These are phyloP conservation scores for Myiopsitta monachus DNA, from an alignment of 2,113 vertebrate genomes.

Conservation along the genomic window DNA sequence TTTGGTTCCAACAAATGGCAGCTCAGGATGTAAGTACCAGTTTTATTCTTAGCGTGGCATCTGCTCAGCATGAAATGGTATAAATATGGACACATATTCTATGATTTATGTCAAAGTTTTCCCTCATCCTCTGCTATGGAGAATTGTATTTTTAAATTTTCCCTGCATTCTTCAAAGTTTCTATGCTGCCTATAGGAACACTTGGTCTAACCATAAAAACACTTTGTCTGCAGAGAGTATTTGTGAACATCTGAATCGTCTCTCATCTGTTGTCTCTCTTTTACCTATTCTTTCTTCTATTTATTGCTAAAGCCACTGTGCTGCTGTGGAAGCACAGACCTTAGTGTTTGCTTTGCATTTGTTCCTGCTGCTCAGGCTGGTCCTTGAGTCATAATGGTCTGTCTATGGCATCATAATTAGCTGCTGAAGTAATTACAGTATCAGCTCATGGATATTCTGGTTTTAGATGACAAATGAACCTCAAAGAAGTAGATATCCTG, in stretches of 20 bases:
- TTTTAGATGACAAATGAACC: constrained; percentile 18
- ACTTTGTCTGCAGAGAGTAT: not conserved
- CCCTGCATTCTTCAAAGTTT: not conserved
- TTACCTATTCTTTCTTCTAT: not conserved
- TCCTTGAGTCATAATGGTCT: constrained; percentile 42
- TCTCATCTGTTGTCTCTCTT: not conserved
- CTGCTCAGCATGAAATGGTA: not conserved
- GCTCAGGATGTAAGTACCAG: constrained; percentile 88
- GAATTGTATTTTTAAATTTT: not conserved
- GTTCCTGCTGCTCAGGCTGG: constrained; percentile 30
- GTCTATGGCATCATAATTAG: constrained; percentile 42
- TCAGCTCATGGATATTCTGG: not conserved
- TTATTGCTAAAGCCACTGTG: constrained; percentile 17
- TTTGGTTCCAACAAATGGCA: constrained; percentile 91
- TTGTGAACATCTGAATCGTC: not conserved
- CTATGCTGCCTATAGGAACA: not conserved
- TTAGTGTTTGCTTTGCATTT: constrained; percentile 56
- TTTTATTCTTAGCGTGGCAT: not conserved
- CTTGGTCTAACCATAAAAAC: not conserved
- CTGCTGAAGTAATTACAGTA: constrained; percentile 44
- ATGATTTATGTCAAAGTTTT: not conserved
- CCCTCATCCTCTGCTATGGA: accelerated
- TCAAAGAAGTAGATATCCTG: constrained; percentile 9
- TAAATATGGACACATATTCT: not conserved
- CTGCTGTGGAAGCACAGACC: not conserved